Evolutionary conservation across 1,140 invertebrate species (phyloP).

Genomic region (Zeugodacus cucurbitae): DNA sequence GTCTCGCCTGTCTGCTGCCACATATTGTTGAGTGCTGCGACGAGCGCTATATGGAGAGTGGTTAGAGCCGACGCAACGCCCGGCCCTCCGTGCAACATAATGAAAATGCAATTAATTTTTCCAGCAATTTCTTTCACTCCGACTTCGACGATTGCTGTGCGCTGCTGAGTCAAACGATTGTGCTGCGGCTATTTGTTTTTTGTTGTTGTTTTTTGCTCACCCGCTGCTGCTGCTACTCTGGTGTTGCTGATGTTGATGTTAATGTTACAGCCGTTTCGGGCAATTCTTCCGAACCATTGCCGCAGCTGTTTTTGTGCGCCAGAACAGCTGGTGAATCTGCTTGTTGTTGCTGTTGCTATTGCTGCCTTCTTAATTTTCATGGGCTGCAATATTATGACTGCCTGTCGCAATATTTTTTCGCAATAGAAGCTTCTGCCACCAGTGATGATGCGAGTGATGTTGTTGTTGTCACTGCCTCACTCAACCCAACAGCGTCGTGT

Average conservation of each 20-base stretch:
- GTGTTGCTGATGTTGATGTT: constrained; percentile 46
- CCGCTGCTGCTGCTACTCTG: constrained; percentile 64
- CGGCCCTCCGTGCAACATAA: constrained; percentile 57
- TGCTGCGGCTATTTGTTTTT: background rate
- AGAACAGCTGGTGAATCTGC: background rate
- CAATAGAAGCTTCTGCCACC: background rate
- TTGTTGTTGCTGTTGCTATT: background rate
- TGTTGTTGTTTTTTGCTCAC: constrained; percentile 45
- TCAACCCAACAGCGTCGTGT: background rate
- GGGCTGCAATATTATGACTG: constrained; percentile 42
- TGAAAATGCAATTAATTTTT: constrained; percentile 67
- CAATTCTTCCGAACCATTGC: background rate
- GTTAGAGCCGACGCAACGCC: background rate
- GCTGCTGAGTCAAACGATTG: background rate
- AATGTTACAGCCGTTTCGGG: background rate
- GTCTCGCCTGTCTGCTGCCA: background rate
- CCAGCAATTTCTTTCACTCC: constrained; percentile 59
- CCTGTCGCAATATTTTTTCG: constrained; percentile 26
- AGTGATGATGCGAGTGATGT: background rate
- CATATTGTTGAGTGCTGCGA: background rate
- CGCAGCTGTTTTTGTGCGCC: background rate
- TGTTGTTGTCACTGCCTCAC: background rate
- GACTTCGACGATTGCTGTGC: constrained; percentile 17
- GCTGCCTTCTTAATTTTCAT: constrained; percentile 39
- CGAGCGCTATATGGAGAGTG: background rate